phyloP scores from a whole-genome alignment of 2,888 invertebrate genomes.

The Cephus pygmeus region DNA sequence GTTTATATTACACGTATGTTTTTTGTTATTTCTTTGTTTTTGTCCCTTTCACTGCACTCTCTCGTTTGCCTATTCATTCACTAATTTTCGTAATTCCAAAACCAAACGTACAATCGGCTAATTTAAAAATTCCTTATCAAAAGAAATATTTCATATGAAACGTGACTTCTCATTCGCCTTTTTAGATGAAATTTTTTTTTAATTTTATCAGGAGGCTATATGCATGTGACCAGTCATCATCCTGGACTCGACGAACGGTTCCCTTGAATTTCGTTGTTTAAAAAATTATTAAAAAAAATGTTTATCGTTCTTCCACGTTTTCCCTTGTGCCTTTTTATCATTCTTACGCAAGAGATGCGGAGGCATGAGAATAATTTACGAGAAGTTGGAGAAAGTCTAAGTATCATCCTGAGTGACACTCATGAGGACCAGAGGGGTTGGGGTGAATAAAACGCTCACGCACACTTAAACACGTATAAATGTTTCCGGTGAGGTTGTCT shows the following conservation, averaged over 20 bases:
- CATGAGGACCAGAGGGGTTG: background rate
- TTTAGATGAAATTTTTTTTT: background rate
- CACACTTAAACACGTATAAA: background rate
- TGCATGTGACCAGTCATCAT: background rate
- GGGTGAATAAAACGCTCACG: background rate
- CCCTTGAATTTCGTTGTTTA: background rate
- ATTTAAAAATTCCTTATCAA: background rate
- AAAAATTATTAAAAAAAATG: too few relatives aligned
- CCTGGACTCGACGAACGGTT: background rate
- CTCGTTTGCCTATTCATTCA: background rate
- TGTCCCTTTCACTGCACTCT: background rate
- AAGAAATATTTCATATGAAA: background rate
- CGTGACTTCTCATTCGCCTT: background rate
- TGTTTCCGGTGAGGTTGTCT: background rate
- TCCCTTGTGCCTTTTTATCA: conserved; percentile 18
- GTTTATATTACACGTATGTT: background rate
- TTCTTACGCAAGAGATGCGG: conserved; percentile 12
- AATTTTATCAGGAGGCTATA: background rate
- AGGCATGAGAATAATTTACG: background rate
- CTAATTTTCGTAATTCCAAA: background rate
- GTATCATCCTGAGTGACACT: background rate
- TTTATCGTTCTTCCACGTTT: conserved; percentile 3
- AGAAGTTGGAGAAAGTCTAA: conserved; percentile 5
- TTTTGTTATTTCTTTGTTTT: background rate
- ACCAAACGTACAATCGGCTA: background rate